These are phyloP conservation scores for Ailuropoda melanoleuca DNA, from an alignment of 2,113 vertebrate species.

Conservation along the genomic window DNA sequence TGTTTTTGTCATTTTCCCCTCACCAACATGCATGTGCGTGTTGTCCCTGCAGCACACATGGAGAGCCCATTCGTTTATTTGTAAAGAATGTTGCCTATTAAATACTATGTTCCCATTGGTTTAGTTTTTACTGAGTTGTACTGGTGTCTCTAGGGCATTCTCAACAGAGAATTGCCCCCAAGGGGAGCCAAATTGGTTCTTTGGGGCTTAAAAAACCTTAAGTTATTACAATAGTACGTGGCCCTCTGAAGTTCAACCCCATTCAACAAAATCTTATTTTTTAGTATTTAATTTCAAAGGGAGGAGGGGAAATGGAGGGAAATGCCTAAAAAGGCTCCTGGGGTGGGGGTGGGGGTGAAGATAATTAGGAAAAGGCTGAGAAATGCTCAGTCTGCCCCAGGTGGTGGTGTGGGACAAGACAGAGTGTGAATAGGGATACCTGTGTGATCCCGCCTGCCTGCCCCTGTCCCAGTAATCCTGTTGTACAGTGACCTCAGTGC, in stretches of 20 bases:
- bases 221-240: background rate
- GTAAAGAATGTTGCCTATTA: background rate
- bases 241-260: background rate
- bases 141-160: background rate
- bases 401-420: accelerated
- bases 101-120: background rate
- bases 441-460: accelerated
- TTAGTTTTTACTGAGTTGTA: background rate
- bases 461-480: accelerated
- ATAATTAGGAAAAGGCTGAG: too few species aligned
- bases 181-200: background rate
- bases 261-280: background rate
- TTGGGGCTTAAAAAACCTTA: background rate
- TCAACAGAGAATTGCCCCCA: background rate
- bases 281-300: background rate
- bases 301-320: background rate
- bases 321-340: background rate
- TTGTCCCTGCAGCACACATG: accelerated
- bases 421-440: accelerated
- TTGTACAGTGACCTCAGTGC: background rate
- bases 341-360: background rate
- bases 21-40: accelerated
- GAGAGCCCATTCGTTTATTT: background rate
- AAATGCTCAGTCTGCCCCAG: accelerated
- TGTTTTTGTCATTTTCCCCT: background rate